Base-by-base conservation (phyloP, 2,888 invertebrate genomes). In the Drosophila lacicola region DNA sequence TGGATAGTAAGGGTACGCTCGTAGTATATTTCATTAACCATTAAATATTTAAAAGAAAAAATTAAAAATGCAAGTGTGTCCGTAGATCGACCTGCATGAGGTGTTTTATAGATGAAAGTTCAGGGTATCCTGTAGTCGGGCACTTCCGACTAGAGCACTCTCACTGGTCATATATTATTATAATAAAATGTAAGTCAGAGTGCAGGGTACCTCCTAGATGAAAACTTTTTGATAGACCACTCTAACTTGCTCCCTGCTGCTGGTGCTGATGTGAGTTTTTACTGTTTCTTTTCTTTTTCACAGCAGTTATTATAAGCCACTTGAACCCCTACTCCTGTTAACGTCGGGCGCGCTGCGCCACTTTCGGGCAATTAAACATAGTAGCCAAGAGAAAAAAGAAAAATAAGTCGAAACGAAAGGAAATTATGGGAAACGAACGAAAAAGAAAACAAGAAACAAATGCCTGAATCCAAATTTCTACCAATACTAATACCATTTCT, bases 321-420 rank as follows among this genome's bases (percentile, higher is more conserved):
- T 54, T 57, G 41, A 21, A 41, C 14, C 44, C 21, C 11, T 14
- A 5, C 44, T 21, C 14, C 19, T 37, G 4, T 46, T 39, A 14
- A 47, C 34, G 11, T 44, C 53, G 34, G 44, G 34, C 9, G 37
- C 36, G 17, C 42, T 34, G 42, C 45, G 61, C 39, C 55, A 65
- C 61, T 76, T 71, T 75, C 67, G 71, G 70, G 75, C 80, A 80
- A 82, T 79, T 79, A 75, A 77, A 77, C 74, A 68, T 75, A 69
- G 60, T 63, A 58, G 53, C 49, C 57, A 65, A 54, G 45, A 64
- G 42, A 58, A 63, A 55, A 53, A 64, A 70, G 14, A 39, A 49
- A 49, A 29, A 47, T 34, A 61, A 69, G 33, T 4, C 51, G 33
- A 54, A 44, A 51, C 19, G 60, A 29, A 50, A 56, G 9, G 34